phyloP scores from a whole-genome alignment of 2,888 invertebrate genomes.

The Ichneumoninae sp. region DNA sequence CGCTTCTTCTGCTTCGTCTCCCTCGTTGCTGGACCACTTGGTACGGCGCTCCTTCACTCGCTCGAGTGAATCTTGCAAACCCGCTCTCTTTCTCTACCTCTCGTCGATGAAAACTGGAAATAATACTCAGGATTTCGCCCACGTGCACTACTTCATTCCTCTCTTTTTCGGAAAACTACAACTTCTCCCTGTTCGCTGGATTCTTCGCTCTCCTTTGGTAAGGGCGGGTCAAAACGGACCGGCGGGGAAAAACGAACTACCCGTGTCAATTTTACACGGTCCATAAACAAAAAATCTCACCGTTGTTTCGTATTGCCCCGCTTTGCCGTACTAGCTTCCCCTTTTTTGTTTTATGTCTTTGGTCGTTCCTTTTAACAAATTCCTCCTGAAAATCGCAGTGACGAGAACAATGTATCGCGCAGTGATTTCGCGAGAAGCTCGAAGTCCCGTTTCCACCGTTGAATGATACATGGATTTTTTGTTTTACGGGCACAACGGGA shows the following conservation, averaged over 20 bases:
- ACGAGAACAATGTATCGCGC: background rate
- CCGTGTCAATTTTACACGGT: background rate
- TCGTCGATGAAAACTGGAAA: slow-evolving; percentile 32
- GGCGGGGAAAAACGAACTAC: too few species aligned
- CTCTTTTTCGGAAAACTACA: background rate
- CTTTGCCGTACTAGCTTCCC: too few species aligned
- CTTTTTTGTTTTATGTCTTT: background rate
- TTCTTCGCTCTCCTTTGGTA: too few species aligned
- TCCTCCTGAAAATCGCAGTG: background rate
- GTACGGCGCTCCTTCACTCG: slow-evolving; percentile 53
- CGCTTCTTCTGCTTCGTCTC: slow-evolving; percentile 62
- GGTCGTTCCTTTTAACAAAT: background rate
- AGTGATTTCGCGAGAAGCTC: background rate
- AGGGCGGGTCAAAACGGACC: too few species aligned
- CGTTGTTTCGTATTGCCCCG: background rate
- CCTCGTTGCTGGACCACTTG: slow-evolving; percentile 32
- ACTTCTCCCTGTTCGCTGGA: too few species aligned
- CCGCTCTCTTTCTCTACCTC: slow-evolving; percentile 25
- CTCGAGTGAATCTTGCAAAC: slow-evolving; percentile 71
- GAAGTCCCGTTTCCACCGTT: slow-evolving; percentile 19
- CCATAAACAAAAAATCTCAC: background rate
- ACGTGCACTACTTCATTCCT: slow-evolving; percentile 21
- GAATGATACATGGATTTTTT: background rate
- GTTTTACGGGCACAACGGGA: background rate
- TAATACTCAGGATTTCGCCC: slow-evolving; percentile 56